These are phyloP conservation scores for Beris morrisii DNA, from an alignment of 2,888 invertebrate genomes.

Conservation along the genomic window DNA sequence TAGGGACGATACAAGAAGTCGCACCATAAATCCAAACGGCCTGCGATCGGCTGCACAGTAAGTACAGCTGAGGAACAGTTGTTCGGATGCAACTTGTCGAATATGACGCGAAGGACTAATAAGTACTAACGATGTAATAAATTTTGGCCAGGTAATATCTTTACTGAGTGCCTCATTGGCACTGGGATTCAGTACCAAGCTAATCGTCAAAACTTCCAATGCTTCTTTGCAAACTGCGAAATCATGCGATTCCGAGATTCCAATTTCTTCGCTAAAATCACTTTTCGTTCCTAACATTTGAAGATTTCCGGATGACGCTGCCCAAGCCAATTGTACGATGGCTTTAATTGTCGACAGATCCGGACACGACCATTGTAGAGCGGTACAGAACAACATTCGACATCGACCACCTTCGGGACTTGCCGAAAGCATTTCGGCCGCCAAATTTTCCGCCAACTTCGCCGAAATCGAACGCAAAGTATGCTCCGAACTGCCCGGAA, in stretches of 20 bases:
- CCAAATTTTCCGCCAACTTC: constrained; percentile 78
- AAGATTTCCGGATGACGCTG: constrained; percentile 72
- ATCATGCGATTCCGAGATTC: constrained; percentile 68
- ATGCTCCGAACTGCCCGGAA: constrained; percentile 82
- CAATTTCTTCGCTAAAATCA: constrained; percentile 56
- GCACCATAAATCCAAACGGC: constrained; percentile 54
- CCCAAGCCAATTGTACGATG: constrained; percentile 77
- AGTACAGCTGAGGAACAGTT: constrained; percentile 54
- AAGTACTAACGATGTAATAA: constrained; percentile 85
- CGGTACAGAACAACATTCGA: constrained; percentile 60
- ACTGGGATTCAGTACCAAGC: constrained; percentile 85
- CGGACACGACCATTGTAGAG: constrained; percentile 70
- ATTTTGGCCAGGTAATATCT: constrained; percentile 84
- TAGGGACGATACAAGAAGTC: constrained; percentile 52
- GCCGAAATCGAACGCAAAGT: constrained; percentile 81
- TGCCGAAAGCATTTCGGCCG: constrained; percentile 65
- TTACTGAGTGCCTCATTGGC: constrained; percentile 79
- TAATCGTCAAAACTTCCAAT: constrained; percentile 87
- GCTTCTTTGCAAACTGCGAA: constrained; percentile 83
- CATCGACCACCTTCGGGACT: constrained; percentile 58
- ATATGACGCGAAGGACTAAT: constrained; percentile 75
- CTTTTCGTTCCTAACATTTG: constrained; percentile 67
- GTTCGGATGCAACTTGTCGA: constrained; percentile 56
- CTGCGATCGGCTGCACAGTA: constrained; percentile 56
- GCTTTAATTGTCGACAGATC: constrained; percentile 73